These are phyloP conservation scores for Remorina albescens DNA, from an alignment of 2,797 vertebrate species.

Conservation along the genomic window DNA sequence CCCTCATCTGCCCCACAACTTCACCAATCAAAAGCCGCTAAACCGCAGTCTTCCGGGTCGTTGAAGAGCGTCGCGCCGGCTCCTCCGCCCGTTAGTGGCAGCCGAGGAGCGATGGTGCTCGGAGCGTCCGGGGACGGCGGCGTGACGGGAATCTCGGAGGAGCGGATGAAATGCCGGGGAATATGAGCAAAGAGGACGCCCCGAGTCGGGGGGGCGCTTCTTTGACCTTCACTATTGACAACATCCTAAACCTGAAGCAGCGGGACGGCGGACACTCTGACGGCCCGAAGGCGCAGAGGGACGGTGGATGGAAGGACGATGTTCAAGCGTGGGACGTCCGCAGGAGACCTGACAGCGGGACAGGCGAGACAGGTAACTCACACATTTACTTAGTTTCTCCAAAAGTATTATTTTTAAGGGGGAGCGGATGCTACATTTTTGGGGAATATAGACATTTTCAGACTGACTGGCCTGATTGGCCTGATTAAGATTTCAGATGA, in stretches of 20 bases:
- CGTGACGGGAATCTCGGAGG: conserved; percentile 51
- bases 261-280: conserved; percentile 49
- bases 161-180: conserved; percentile 70
- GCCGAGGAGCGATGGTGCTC: conserved; percentile 78
- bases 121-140: conserved; percentile 61
- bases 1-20: conserved; percentile 71
- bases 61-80: conserved; percentile 61
- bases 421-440: too few relatives aligned
- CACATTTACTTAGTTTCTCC: not conserved
- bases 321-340: conserved; percentile 66
- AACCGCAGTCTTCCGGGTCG: conserved; percentile 79
- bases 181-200: conserved; percentile 81
- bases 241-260: conserved; percentile 83
- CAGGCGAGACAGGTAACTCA: conserved; percentile 64
- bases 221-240: conserved; percentile 86
- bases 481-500: not conserved
- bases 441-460: too few relatives aligned
- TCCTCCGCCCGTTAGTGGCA: conserved; percentile 56
- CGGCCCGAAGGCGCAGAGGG: conserved; percentile 31
- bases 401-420: not conserved
- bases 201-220: conserved; percentile 78
- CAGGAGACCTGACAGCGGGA: conserved; percentile 45
- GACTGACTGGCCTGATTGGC: too few relatives aligned
- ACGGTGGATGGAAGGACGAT: conserved; percentile 48
- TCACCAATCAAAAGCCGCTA: conserved; percentile 82